phyloP scores from a whole-genome alignment of 2,113 vertebrate species.

The Mungos mungo region DNA sequence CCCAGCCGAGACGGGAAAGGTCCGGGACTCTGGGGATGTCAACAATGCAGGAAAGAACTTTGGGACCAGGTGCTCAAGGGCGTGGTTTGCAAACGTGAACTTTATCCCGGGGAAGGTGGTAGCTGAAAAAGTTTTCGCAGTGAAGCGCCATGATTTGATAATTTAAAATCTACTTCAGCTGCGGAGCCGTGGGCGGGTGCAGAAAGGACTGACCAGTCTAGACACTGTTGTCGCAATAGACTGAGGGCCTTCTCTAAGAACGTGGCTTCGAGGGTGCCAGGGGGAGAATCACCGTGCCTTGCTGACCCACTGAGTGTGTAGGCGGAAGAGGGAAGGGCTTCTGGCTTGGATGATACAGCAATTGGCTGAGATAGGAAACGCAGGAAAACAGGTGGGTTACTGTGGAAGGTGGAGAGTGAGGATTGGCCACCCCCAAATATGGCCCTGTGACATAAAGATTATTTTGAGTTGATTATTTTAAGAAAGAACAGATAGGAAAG shows the following conservation, averaged over 20 bases:
- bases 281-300: neutral
- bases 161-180: neutral
- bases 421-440: neutral
- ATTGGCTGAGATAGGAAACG: neutral
- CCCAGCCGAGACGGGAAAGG: neutral
- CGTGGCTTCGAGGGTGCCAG: neutral
- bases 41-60: neutral
- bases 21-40: neutral
- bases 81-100: neutral
- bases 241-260: neutral
- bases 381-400: neutral
- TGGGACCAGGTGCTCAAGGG: neutral
- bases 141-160: neutral
- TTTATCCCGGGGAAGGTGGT: neutral
- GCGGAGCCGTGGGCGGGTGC: neutral
- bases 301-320: neutral
- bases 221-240: neutral
- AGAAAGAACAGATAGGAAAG: neutral
- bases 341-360: neutral
- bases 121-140: neutral
- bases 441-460: neutral
- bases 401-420: neutral
- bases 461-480: neutral
- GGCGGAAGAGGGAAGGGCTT: neutral
- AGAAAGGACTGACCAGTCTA: neutral